These are phyloP conservation scores for Sterrhoptilus dennistouni DNA, from an alignment of 2,113 vertebrate genomes.

Conservation along the genomic window DNA sequence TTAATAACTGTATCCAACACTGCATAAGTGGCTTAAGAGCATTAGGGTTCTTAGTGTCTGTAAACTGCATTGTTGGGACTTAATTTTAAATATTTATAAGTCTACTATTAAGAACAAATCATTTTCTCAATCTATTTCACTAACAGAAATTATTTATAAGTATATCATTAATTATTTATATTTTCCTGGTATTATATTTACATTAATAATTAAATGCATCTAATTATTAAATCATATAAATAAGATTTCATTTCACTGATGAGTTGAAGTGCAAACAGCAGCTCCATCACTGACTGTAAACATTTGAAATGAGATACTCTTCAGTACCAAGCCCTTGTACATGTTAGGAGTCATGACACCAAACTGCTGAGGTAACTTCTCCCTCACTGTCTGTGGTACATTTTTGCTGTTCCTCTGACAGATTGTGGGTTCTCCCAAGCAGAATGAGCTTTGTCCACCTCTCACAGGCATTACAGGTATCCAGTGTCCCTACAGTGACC, in stretches of 20 bases:
- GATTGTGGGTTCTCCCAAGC: not conserved
- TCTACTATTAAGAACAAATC: conserved; percentile 76
- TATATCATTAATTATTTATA: conserved; percentile 78
- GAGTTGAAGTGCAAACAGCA: conserved; percentile 74
- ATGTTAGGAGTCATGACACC: not conserved
- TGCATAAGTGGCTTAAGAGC: conserved; percentile 44
- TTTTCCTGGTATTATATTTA: conserved; percentile 79
- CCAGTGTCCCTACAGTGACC: not conserved
- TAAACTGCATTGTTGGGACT: conserved; percentile 62
- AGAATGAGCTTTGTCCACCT: not conserved
- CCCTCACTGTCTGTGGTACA: not conserved
- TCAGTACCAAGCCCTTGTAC: not conserved
- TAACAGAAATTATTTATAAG: conserved; percentile 83
- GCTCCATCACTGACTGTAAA: conserved; percentile 62
- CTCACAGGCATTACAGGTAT: not conserved
- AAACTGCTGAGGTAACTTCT: not conserved
- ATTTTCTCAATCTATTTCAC: conserved; percentile 80
- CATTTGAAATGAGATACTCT: conserved; percentile 28
- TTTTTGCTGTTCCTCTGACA: not conserved
- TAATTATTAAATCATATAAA: conserved; percentile 82
- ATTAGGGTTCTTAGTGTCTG: conserved; percentile 63
- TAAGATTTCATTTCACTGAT: conserved; percentile 77
- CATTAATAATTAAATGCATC: conserved; percentile 81
- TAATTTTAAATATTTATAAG: conserved; percentile 77
- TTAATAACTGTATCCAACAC: conserved; percentile 32